Evolutionary conservation across 2,797 vertebrate genomes (phyloP).

Genomic region (Crocodylus rhombifer): DNA sequence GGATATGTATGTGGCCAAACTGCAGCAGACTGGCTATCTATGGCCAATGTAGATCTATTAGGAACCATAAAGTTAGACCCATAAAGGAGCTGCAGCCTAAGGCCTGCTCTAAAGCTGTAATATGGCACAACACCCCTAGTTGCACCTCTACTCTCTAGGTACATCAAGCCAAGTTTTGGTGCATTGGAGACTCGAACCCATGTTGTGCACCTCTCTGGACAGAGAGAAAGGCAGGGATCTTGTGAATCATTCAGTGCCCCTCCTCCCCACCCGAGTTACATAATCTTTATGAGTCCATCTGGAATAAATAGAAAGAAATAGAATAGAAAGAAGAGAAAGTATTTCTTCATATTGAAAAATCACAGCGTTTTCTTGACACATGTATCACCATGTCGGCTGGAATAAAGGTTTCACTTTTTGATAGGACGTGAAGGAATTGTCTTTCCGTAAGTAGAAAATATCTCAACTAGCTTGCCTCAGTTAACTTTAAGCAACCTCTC

Average conservation of each 20-base stretch:
- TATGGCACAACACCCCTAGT: not conserved
- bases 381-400: not conserved
- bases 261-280: not conserved
- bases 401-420: not conserved
- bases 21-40: not conserved
- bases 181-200: not conserved
- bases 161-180: not conserved
- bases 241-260: not conserved
- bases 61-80: not conserved
- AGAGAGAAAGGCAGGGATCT: not conserved
- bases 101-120: not conserved
- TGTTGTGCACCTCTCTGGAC: rapidly evolving
- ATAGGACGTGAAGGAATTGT: rapidly evolving
- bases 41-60: not conserved
- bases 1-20: not conserved
- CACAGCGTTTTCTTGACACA: slow-evolving; percentile 5
- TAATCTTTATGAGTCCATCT: not conserved
- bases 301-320: not conserved
- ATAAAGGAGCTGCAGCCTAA: not conserved
- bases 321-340: no score
- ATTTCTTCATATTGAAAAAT: not conserved
- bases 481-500: not conserved
- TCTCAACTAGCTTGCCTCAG: slow-evolving; percentile 3
- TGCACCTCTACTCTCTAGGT: not conserved
- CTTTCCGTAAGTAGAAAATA: not conserved